phyloP scores from a whole-genome alignment of 1,140 invertebrate genomes.

The Charaxes varanes region DNA sequence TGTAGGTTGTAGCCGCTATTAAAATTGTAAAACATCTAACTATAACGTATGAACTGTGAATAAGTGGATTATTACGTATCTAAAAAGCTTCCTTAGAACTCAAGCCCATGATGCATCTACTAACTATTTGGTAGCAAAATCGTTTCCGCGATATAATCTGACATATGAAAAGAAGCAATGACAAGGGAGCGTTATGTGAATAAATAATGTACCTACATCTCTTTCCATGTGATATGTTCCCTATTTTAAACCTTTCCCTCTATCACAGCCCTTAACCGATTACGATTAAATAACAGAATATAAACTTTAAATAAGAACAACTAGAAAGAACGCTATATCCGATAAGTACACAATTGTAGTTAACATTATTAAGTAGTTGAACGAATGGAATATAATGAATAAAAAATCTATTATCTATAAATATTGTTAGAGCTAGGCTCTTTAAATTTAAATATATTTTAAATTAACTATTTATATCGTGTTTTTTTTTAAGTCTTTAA shows the following conservation, averaged over 20 bases:
- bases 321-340: slow-evolving; percentile 31
- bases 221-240: slow-evolving; percentile 45
- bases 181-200: too few relatives aligned
- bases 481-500: slow-evolving; percentile 20
- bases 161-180: too few relatives aligned
- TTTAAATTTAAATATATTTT: slow-evolving; percentile 24
- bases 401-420: slow-evolving; percentile 33
- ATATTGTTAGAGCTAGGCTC: slow-evolving; percentile 44
- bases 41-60: too few relatives aligned
- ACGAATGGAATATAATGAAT: slow-evolving; percentile 28
- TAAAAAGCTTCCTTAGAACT: too few relatives aligned
- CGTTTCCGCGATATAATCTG: too few relatives aligned
- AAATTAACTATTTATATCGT: slow-evolving; percentile 21
- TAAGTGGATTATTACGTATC: too few relatives aligned
- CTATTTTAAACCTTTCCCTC: slow-evolving; percentile 49
- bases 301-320: slow-evolving; percentile 61
- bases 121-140: too few relatives aligned
- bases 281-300: slow-evolving; percentile 61
- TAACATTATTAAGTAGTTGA: slow-evolving; percentile 33
- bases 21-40: too few relatives aligned
- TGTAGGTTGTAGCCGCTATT: too few relatives aligned
- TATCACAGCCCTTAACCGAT: slow-evolving; percentile 67
- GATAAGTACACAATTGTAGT: slow-evolving; percentile 39
- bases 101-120: too few relatives aligned
- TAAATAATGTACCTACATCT: too few relatives aligned